These are phyloP conservation scores for Sprattus sprattus DNA, from an alignment of 2,113 vertebrate genomes.

Conservation along the genomic window DNA sequence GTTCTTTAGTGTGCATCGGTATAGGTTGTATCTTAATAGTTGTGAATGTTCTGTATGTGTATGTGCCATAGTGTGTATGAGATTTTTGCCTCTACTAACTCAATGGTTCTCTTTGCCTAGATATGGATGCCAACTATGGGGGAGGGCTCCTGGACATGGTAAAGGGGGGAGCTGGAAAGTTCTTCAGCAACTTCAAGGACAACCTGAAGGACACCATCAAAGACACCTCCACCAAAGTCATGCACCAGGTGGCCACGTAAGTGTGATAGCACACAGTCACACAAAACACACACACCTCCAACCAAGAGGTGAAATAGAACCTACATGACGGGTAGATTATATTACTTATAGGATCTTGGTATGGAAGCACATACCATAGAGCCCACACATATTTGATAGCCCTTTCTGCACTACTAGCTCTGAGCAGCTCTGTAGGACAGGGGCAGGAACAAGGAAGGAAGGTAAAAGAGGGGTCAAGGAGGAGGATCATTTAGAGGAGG, in stretches of 20 bases:
- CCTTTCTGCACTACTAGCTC: neutral
- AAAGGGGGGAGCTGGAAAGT: constrained; percentile 95
- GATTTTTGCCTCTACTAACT: constrained; percentile 22
- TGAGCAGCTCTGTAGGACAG: neutral
- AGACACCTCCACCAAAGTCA: constrained; percentile 96
- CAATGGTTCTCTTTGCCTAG: constrained; percentile 76
- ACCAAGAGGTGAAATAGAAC: neutral
- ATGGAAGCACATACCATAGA: neutral
- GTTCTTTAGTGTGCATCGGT: neutral
- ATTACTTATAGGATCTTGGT: too few species aligned
- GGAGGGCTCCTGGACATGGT: constrained; percentile 97
- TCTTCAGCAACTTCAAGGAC: constrained; percentile 98
- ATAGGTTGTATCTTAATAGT: neutral
- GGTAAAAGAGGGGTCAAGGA: neutral
- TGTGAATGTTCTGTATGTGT: constrained; percentile 24
- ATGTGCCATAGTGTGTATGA: neutral
- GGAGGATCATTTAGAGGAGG: neutral
- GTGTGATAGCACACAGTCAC: constrained; percentile 40
- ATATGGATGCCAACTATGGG: constrained; percentile 90
- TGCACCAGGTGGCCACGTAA: constrained; percentile 96
- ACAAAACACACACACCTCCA: neutral
- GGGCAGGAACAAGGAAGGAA: neutral
- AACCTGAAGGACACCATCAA: constrained; percentile 98
- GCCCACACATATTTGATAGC: neutral
- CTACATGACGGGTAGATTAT: neutral